Base-by-base conservation (phyloP, 1,140 invertebrate genomes). In the Sycophila sp. region DNA sequence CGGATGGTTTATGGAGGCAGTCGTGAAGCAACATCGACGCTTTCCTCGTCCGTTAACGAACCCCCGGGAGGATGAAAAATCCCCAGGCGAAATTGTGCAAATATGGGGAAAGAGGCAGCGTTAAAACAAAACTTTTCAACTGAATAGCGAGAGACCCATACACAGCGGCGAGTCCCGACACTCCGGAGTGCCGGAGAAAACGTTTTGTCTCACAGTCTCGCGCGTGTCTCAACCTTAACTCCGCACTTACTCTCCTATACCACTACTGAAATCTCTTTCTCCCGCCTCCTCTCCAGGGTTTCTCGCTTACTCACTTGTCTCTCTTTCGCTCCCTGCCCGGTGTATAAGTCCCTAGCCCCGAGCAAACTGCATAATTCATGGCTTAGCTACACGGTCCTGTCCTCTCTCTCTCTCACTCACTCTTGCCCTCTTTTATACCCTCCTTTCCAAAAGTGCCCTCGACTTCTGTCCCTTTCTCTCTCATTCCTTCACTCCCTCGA, bases 291-390 rank as follows among this genome's bases (percentile, higher is more conserved):
- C 22, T 26, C 36, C 55, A 34, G 28, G 28, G 17, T 38, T 56
- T 15, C 68, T 56, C 55, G 28, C 64, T 75, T 47, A 62, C 73
- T 73, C 69, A 66, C 68, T 68, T n/a, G n/a, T n/a, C n/a, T n/a
- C n/a, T n/a, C n/a, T n/a, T n/a, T n/a, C n/a, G n/a, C 73, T 69
- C 71, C 69, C 73, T 73, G 75, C 73, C n/a, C 28, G 62, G 40
- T 56, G 32, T 67, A 67, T 49, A 68, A 80, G 73, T 76, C 70
- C n/a, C 69, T 78, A 75, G 77, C 80, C 81, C 76, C 77, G 74
- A 80, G 83, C 79, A 73, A 78, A 77, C 81, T 85, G 81, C 82
- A 84, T 85, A 84, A 84, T 85, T 84, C 82, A 85, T 85, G 77
- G 79, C 76, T 74, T 77, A 74, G 62, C 63, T 78, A 73, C 76